phyloP scores from a whole-genome alignment of 2,113 vertebrate genomes.

The Bos taurus region ARS-UCD2.0 NC_037350.1:6497001-6497500 shows the following conservation, averaged over 20 bases:
- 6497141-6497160: neutral
- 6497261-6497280: neutral
- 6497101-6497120: neutral
- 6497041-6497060: neutral
- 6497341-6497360: neutral
- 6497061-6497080: neutral
- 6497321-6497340: neutral
- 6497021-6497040: neutral
- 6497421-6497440: neutral
- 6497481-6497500: constrained; percentile 54
- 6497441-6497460: constrained; percentile 9
- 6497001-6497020: neutral
- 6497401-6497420: neutral
- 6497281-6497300: neutral
- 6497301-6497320: neutral
- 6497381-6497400: neutral
- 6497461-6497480: constrained; percentile 16
- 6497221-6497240: neutral
- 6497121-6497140: neutral
- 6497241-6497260: neutral
- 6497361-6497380: neutral
- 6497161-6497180: neutral
- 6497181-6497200: neutral
- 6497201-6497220: neutral
- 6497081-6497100: neutral